Evolutionary conservation across 2,888 invertebrate genomes (phyloP), one percentile per base, ranked within the genome.

Genomic region (Cacoxenus indagator): DNA sequence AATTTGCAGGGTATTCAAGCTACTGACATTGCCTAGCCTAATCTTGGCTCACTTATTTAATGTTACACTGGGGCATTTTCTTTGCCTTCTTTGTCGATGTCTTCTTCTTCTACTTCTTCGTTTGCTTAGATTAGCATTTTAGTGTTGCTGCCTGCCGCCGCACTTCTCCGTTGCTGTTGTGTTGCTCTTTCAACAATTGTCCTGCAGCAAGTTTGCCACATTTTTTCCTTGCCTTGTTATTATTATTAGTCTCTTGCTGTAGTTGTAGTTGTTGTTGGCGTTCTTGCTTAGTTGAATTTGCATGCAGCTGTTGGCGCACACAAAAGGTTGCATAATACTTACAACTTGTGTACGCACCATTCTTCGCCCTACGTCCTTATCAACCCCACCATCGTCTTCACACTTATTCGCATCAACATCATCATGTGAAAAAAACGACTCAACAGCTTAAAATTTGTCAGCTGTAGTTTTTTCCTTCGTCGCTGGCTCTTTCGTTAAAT

Each of bases 151-250:
- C 6, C 29, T 4, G 37, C 3, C 37, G 1, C 37, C 37, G 31
- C 31, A 31, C 31, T 31, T 31, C 31, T 22, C 1, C 24, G 24
- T 24, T 55, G 26, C 24, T 54, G 24, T 24, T 55, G 55, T 26
- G 24, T 14, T n/a, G n/a, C n/a, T n/a, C 4, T 26, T 57, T 27
- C 29, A 27, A 43, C 43, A 62, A 62, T 45, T 62, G 43, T 43
- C 43, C 43, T 71, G 68, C 70, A 70, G 70, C 69, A 72, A 70
- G 64, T 67, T 71, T 68, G 70, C 72, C 68, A 69, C 69, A 75
- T 67, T 72, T 62, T 74, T 48, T 69, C 61, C 46, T 73, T 59
- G 70, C n/a, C 11, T 51, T 51, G 22, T 51, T 51, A 48, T 48
- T 48, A 51, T 51, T 51, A 51, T 51, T 51, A 51, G 51, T 51